Conservation (phyloP, 1,140 invertebrate genomes). For the Magallana gigas region DNA sequence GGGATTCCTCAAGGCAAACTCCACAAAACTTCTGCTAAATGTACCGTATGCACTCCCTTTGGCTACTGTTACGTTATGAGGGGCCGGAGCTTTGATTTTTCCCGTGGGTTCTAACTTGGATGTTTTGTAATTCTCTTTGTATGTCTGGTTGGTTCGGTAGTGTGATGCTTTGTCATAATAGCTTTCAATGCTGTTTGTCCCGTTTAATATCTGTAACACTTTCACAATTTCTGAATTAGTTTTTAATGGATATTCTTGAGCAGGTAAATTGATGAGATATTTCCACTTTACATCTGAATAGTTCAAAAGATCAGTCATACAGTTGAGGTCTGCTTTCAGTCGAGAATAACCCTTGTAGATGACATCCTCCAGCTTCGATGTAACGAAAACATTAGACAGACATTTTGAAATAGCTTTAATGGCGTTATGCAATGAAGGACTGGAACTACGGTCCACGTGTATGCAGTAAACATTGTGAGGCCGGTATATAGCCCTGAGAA, state of each 20-base stretch:
- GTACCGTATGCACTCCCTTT: conserved; percentile 75
- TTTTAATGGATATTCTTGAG: conserved; percentile 72
- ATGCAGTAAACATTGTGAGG: conserved; percentile 77
- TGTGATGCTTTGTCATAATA: conserved; percentile 37
- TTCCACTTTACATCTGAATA: conserved; percentile 59
- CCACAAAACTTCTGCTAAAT: conserved; percentile 72
- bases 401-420: conserved; percentile 65
- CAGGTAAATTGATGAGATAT: conserved; percentile 73
- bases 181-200: conserved; percentile 69
- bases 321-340: conserved; percentile 71
- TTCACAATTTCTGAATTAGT: conserved; percentile 74
- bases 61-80: conserved; percentile 69
- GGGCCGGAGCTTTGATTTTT: conserved; percentile 50
- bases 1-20: conserved; percentile 66
- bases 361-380: conserved; percentile 63
- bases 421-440: conserved; percentile 53
- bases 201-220: conserved; percentile 70
- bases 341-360: conserved; percentile 64
- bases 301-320: conserved; percentile 67
- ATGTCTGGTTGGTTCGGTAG: conserved; percentile 47
- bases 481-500: conserved; percentile 73
- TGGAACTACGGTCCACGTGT: conserved; percentile 71
- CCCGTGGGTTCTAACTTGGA: not conserved
- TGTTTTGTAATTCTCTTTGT: not conserved
- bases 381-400: conserved; percentile 74